Conservation (phyloP, 2,113 vertebrate genomes). For the Peromyscus polionotus region DNA sequence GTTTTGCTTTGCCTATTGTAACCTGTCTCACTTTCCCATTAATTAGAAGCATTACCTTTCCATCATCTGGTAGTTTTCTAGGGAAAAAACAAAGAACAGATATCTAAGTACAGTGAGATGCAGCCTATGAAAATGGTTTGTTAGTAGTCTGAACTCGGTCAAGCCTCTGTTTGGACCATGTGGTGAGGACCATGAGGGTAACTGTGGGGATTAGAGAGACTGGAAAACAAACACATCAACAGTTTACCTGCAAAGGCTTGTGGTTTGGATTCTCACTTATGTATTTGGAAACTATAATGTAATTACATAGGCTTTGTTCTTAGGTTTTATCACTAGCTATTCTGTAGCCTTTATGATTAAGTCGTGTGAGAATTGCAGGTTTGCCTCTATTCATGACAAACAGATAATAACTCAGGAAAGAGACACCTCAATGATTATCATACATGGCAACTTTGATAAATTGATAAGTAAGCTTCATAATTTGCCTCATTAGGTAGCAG, state of each 20-base stretch:
- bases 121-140: background rate
- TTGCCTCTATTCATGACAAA: slow-evolving; percentile 83
- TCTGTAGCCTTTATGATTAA: slow-evolving; percentile 74
- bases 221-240: background rate
- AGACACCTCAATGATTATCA: slow-evolving; percentile 87
- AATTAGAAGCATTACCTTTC: background rate
- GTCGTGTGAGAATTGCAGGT: slow-evolving; percentile 84
- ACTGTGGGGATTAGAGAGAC: background rate
- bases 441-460: slow-evolving; percentile 88
- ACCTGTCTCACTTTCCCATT: background rate
- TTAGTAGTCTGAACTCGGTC: background rate
- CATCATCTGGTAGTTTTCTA: slow-evolving; percentile 21
- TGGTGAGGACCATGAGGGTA: background rate
- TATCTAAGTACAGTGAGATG: background rate
- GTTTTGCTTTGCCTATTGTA: background rate
- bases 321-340: slow-evolving; percentile 68
- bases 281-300: slow-evolving; percentile 26
- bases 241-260: background rate
- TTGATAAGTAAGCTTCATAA: slow-evolving; percentile 87
- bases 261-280: background rate
- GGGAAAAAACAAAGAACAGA: background rate
- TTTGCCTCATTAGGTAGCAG: slow-evolving; percentile 87
- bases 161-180: background rate
- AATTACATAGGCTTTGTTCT: slow-evolving; percentile 16
- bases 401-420: slow-evolving; percentile 86